Percentiles rank a stretch among this genome's conserved stretches.
Evolutionary conservation across 2,797 vertebrate genomes (phyloP).

Genomic region (Pseudochirops cupreus): DNA sequence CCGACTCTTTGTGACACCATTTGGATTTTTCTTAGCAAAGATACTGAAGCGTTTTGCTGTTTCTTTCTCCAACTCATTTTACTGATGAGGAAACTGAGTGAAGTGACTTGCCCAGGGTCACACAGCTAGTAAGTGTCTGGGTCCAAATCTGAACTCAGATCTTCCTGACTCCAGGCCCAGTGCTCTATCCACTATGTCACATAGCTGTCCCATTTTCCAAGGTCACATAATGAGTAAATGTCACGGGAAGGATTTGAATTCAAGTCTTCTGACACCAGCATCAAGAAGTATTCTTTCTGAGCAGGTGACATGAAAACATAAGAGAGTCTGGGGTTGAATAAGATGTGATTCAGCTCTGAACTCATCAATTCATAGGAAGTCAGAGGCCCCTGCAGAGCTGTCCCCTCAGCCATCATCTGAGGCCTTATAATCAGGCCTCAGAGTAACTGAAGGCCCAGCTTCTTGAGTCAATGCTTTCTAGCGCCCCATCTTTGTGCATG

Average conservation of each 20-base stretch:
- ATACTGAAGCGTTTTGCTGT: not conserved
- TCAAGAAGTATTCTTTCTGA: conserved; percentile 34
- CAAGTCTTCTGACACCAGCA: conserved; percentile 37
- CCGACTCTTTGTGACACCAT: not conserved
- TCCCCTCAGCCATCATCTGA: conserved; percentile 30
- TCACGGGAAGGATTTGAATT: conserved; percentile 41
- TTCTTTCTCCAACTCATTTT: not conserved
- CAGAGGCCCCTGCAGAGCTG: not conserved
- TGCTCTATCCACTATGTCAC: conserved; percentile 33
- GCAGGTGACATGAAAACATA: conserved; percentile 56
- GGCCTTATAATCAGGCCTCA: conserved; percentile 11
- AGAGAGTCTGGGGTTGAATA: conserved; percentile 52
- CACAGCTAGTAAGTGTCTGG: conserved; percentile 14
- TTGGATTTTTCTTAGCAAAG: not conserved
- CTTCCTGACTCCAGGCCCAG: conserved; percentile 22
- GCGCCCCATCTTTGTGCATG: conserved; percentile 28
- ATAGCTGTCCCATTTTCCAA: not conserved
- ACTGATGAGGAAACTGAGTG: not conserved
- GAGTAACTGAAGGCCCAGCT: not conserved
- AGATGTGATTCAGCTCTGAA: conserved; percentile 65
- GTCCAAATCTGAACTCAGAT: conserved; percentile 42
- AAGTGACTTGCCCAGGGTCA: not conserved
- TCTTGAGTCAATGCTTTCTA: conserved; percentile 36
- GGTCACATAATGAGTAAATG: not conserved
- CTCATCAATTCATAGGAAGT: conserved; percentile 55